Evolutionary conservation across 2,113 vertebrate species (phyloP).

Genomic region (Gallinago media): DNA sequence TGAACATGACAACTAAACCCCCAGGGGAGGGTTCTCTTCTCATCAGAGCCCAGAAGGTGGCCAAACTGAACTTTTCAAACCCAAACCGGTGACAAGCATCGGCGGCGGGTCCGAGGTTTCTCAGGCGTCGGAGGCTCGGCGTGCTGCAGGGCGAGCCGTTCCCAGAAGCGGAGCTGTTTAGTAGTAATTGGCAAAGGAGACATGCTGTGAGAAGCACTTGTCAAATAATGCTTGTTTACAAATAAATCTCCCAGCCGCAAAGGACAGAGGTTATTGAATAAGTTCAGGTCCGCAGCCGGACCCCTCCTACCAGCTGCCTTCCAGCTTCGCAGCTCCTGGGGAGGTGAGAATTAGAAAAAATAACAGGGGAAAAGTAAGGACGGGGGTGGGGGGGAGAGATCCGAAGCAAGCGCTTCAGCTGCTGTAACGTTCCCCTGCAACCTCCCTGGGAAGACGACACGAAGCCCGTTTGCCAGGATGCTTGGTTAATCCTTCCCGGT

Average conservation of each 20-base stretch:
- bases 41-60: background rate
- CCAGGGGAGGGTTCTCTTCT: background rate
- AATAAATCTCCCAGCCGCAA: constrained; percentile 69
- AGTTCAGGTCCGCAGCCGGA: constrained; percentile 46
- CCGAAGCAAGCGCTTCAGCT: background rate
- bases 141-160: constrained; percentile 46
- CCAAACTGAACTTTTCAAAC: constrained; percentile 46
- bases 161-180: constrained; percentile 60
- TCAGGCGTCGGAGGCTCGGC: constrained; percentile 16
- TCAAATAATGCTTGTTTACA: constrained; percentile 77
- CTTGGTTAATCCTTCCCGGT: background rate
- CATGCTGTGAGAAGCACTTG: constrained; percentile 70
- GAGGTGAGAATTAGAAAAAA: background rate
- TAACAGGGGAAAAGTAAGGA: background rate
- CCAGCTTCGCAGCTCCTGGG: background rate
- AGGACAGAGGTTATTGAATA: constrained; percentile 44
- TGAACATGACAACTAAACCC: background rate
- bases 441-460: background rate
- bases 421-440: background rate
- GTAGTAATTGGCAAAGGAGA: constrained; percentile 60
- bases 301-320: constrained; percentile 1
- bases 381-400: background rate
- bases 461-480: background rate
- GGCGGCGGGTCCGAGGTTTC: background rate
- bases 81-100: background rate